Conservation (phyloP, 1,140 invertebrate species). For the Leptopilina clavipes region DNA sequence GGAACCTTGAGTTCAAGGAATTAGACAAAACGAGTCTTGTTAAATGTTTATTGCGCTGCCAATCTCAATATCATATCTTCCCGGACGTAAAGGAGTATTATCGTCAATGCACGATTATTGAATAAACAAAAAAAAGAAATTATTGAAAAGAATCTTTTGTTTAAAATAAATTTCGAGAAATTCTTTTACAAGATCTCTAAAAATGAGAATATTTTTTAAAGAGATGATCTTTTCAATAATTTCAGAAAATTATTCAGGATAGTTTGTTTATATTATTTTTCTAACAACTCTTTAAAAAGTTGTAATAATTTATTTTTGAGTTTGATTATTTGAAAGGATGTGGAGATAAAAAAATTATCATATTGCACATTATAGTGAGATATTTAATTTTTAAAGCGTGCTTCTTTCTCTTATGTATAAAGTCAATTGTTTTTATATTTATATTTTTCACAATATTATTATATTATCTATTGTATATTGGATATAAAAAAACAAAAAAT, state of each 20-base stretch:
- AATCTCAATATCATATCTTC: constrained; percentile 64
- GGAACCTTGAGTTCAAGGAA: constrained; percentile 33
- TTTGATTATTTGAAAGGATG: constrained; percentile 25
- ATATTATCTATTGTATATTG: constrained; percentile 14
- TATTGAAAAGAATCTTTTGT: too few species aligned
- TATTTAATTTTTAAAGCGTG: constrained; percentile 34
- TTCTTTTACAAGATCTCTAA: too few species aligned
- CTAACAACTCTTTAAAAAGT: constrained; percentile 14
- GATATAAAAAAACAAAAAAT: constrained; percentile 37
- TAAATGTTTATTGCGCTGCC: constrained; percentile 65
- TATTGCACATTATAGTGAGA: neutral
- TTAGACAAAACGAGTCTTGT: constrained; percentile 49
- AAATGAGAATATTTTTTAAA: too few species aligned
- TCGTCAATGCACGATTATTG: constrained; percentile 40
- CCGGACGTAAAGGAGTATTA: constrained; percentile 49
- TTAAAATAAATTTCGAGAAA: too few species aligned
- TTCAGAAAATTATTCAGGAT: too few species aligned
- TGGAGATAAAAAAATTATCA: constrained; percentile 4
- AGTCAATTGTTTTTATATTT: constrained; percentile 35
- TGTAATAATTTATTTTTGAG: constrained; percentile 43
- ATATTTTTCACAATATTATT: constrained; percentile 2
- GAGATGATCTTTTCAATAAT: too few species aligned
- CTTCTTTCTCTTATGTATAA: constrained; percentile 30
- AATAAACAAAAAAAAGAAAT: too few species aligned
- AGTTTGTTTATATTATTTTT: too few species aligned